phyloP scores from a whole-genome alignment of 1,140 invertebrate genomes.

The Heliconius hewitsoni region DNA sequence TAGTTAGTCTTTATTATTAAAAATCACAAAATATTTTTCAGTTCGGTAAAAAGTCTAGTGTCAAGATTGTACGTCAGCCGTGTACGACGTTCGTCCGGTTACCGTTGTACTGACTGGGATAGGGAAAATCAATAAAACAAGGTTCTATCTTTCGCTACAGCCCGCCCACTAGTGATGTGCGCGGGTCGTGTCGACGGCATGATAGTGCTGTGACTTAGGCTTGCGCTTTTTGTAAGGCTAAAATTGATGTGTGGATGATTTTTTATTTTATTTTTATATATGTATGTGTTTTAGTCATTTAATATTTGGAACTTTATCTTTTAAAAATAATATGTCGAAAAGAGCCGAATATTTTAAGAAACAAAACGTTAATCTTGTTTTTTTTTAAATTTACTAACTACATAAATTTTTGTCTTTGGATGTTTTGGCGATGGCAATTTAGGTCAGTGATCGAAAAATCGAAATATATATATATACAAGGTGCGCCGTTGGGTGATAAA shows the following conservation, averaged over 20 bases:
- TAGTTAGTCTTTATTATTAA: neutral
- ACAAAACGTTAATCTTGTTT: too few relatives aligned
- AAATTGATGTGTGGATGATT: neutral
- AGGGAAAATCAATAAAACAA: constrained; percentile 28
- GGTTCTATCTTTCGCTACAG: constrained; percentile 25
- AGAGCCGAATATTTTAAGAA: too few relatives aligned
- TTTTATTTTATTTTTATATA: neutral
- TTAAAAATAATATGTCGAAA: too few relatives aligned
- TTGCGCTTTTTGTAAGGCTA: neutral
- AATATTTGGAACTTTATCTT: too few relatives aligned
- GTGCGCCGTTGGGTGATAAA: too few relatives aligned
- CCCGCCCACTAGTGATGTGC: constrained; percentile 16
- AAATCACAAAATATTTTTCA: constrained; percentile 4
- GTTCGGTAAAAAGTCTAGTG: neutral
- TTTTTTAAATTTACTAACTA: too few relatives aligned
- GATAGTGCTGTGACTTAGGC: neutral
- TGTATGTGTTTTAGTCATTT: neutral
- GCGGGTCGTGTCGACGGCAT: neutral
- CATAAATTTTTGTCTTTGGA: too few relatives aligned
- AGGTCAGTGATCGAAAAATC: too few relatives aligned
- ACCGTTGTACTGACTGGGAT: constrained; percentile 17
- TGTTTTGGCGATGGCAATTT: too few relatives aligned
- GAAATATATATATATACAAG: too few relatives aligned
- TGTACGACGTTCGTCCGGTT: constrained; percentile 1
- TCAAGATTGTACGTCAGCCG: neutral